Conservation (phyloP, 1,140 invertebrate genomes). For the Drosophila tropicalis region DNA sequence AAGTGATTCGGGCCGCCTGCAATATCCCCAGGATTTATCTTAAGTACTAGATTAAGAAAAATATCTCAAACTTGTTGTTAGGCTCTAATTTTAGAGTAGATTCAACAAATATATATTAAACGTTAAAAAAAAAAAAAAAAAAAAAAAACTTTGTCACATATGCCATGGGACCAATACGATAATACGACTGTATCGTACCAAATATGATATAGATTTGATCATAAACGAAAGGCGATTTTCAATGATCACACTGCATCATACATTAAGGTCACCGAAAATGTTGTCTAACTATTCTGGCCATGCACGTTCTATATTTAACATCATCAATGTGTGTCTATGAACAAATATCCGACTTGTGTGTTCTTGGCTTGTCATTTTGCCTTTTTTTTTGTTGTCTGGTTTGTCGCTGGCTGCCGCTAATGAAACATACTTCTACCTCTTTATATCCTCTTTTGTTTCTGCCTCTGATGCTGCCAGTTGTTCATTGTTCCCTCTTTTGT, state of each 20-base stretch:
- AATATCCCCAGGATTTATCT: no score
- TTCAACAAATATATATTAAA: no score
- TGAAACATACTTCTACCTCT: conserved; percentile 75
- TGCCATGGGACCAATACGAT: no score
- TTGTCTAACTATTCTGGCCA: neutral
- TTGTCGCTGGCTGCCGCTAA: conserved; percentile 66
- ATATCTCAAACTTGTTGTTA: no score
- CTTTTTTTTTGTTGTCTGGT: conserved; percentile 67
- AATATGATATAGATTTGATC: no score
- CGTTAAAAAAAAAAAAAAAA: no score
- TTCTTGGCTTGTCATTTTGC: conserved; percentile 54
- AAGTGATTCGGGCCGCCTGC: no score
- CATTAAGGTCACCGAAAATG: neutral
- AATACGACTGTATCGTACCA: no score
- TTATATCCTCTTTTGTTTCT: conserved; percentile 55
- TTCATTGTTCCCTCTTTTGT: conserved; percentile 3
- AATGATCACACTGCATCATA: neutral
- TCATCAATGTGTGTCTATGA: conserved; percentile 29
- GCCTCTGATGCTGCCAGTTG: neutral
- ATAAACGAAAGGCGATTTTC: no score
- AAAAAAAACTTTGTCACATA: no score
- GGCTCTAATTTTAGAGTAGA: no score
- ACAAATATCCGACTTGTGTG: conserved; percentile 15
- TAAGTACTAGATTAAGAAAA: no score
- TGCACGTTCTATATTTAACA: conserved; percentile 22